These are phyloP conservation scores for Lydus trimaculatus DNA, from an alignment of 2,888 invertebrate genomes.

Conservation along the genomic window DNA sequence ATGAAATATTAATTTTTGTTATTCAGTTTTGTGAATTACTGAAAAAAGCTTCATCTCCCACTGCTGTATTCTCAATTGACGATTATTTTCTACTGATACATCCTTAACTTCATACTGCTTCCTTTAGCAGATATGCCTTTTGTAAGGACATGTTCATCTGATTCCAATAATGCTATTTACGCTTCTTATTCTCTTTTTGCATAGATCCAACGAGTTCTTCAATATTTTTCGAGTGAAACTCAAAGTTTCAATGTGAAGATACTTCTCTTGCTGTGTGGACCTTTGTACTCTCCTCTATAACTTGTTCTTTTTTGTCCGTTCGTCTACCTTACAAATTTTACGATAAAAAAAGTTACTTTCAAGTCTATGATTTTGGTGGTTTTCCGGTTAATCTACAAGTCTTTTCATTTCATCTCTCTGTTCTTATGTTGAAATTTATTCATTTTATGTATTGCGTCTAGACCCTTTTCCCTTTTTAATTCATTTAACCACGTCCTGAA, in stretches of 20 bases:
- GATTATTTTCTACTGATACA: too few species aligned
- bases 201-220: too few species aligned
- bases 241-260: background rate
- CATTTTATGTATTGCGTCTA: background rate
- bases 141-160: too few species aligned
- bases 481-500: background rate
- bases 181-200: too few species aligned
- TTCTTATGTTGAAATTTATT: background rate
- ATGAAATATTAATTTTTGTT: background rate
- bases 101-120: too few species aligned
- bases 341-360: background rate
- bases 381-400: background rate
- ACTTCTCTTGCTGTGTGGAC: background rate
- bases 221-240: too few species aligned
- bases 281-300: background rate
- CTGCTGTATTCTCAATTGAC: too few species aligned
- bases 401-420: background rate
- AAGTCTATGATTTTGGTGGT: background rate
- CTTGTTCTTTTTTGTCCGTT: background rate
- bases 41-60: too few species aligned
- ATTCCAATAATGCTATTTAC: too few species aligned
- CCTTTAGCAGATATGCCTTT: too few species aligned
- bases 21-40: too few species aligned
- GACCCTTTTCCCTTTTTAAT: background rate
- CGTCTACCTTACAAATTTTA: background rate